A percentile compares a stretch with the other conserved stretches of the same genome.
Conservation (phyloP, 2,888 invertebrate genomes). For the Gisinianus flammeolus region DNA sequence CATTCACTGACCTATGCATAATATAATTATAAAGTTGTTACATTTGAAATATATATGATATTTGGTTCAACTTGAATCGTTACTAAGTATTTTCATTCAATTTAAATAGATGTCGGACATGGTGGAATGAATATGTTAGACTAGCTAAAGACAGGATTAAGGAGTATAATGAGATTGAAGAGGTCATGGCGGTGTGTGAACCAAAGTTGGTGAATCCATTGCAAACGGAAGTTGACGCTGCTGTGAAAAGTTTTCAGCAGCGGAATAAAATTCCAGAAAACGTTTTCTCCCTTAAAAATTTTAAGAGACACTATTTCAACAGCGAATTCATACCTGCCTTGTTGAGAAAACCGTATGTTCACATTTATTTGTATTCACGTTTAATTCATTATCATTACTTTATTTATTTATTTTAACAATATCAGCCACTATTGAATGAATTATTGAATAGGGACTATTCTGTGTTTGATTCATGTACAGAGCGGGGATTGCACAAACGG, state of each 20-base stretch:
- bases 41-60: too few relatives aligned
- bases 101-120: too few relatives aligned
- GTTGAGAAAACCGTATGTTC: constrained; percentile 54
- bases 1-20: too few relatives aligned
- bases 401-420: background rate
- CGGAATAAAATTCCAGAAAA: constrained; percentile 44
- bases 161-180: constrained; percentile 56
- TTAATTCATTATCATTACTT: constrained; percentile 5
- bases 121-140: constrained; percentile 54
- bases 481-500: constrained; percentile 40
- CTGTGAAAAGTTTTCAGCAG: constrained; percentile 47
- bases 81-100: too few relatives aligned
- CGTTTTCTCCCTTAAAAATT: constrained; percentile 50
- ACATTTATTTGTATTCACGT: background rate
- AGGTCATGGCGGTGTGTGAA: constrained; percentile 52
- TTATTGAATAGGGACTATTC: background rate
- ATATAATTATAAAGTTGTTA: too few relatives aligned
- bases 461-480: constrained; percentile 15
- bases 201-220: constrained; percentile 52
- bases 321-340: constrained; percentile 52
- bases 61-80: too few relatives aligned
- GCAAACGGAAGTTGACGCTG: constrained; percentile 53
- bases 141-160: constrained; percentile 50
- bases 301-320: constrained; percentile 49
- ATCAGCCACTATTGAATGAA: background rate